phyloP scores from a whole-genome alignment of 2,797 vertebrate species.

The Eremophila alpestris region DNA sequence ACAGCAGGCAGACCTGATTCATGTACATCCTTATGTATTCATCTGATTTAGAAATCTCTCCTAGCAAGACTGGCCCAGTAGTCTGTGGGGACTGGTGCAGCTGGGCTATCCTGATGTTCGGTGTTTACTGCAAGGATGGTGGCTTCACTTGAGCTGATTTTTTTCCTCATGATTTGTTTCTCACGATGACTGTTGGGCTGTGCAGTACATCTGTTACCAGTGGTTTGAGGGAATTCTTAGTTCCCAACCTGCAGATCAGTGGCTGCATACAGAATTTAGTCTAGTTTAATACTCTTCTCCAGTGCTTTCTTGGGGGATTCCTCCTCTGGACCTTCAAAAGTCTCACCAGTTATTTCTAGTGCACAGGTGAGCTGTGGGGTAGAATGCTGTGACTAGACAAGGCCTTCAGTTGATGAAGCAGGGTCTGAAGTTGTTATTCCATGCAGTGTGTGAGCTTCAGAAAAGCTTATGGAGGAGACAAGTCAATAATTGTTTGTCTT shows the following conservation, averaged over 20 bases:
- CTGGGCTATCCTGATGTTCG: neutral
- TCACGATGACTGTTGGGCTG: neutral
- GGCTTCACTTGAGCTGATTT: neutral
- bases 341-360: neutral
- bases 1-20: neutral
- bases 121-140: neutral
- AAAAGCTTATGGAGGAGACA: neutral
- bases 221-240: neutral
- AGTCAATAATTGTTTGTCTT: neutral
- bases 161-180: neutral
- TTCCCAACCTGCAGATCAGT: neutral
- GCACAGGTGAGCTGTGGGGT: rapidly evolving
- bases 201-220: neutral
- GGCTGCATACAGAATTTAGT: neutral
- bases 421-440: neutral
- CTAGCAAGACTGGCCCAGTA: neutral
- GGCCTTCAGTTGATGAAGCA: neutral
- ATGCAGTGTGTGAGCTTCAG: neutral
- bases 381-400: neutral
- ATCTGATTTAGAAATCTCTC: neutral
- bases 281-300: neutral
- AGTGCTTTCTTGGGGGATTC: neutral
- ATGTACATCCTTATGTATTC: rapidly evolving
- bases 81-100: neutral
- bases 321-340: neutral